A percentile compares a stretch with the other conserved stretches of the same genome.
Conservation (phyloP, 2,888 invertebrate species). For the Dynastes grantii region DNA sequence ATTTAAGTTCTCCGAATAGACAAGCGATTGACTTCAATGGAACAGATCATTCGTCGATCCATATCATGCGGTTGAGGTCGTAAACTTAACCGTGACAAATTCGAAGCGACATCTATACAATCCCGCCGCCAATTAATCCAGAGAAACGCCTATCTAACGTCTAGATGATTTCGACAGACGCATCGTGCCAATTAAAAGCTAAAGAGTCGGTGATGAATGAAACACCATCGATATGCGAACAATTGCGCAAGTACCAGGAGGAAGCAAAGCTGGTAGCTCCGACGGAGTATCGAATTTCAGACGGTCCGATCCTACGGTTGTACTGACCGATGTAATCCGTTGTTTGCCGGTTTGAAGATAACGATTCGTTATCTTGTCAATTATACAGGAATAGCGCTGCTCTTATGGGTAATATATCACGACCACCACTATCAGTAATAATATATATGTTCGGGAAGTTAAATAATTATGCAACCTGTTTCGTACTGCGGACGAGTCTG, state of each 20-base stretch:
- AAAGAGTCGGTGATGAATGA: conserved; percentile 22
- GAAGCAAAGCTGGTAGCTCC: background rate
- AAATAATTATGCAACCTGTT: conserved; percentile 32
- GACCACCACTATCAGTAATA: conserved; percentile 34
- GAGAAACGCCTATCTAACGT: background rate
- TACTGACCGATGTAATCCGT: conserved; percentile 13
- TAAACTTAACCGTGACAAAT: conserved; percentile 34
- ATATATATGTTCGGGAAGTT: conserved; percentile 23
- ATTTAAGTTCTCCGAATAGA: background rate
- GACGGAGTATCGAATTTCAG: background rate
- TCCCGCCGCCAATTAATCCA: conserved; percentile 22
- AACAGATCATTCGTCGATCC: conserved; percentile 12
- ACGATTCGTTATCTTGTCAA: conserved; percentile 41
- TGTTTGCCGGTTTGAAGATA: conserved; percentile 10
- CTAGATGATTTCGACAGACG: conserved; percentile 7
- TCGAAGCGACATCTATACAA: conserved; percentile 25
- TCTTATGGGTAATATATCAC: conserved; percentile 30
- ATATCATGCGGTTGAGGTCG: conserved; percentile 14
- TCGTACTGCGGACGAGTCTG: conserved; percentile 1
- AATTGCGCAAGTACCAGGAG: background rate
- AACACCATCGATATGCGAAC: conserved; percentile 10
- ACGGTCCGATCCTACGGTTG: background rate
- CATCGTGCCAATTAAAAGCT: conserved; percentile 31
- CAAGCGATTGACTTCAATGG: conserved; percentile 8
- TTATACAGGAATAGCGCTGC: conserved; percentile 32